phyloP scores from a whole-genome alignment of 2,888 invertebrate species.

The Nomada lathburiana region DNA sequence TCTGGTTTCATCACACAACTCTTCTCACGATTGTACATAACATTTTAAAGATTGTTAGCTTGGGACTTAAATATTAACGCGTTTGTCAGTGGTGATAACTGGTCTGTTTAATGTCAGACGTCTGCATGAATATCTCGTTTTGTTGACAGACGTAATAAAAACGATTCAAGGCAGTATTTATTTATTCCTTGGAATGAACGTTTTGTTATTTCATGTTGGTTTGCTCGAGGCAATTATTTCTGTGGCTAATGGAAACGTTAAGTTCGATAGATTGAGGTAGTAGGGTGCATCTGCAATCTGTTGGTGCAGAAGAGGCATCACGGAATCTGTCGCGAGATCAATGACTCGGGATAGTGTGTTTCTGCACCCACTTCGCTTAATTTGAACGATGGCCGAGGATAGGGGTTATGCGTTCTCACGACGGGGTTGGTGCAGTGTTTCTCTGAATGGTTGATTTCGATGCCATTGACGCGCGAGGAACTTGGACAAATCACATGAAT shows the following conservation, averaged over 20 bases:
- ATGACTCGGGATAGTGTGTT: conserved; percentile 20
- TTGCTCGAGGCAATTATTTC: neutral
- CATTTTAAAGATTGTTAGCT: neutral
- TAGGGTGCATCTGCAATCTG: conserved; percentile 59
- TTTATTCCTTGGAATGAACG: neutral
- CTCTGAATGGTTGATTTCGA: conserved; percentile 40
- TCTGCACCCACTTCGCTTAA: neutral
- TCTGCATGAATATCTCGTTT: neutral
- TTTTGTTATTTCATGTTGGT: neutral
- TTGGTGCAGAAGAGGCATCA: conserved; percentile 47
- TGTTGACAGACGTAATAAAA: neutral
- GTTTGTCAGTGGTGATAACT: neutral
- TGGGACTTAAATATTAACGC: neutral
- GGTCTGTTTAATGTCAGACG: neutral
- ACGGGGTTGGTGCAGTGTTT: neutral
- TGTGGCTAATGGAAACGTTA: neutral
- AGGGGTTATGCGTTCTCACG: neutral
- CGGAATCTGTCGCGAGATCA: conserved; percentile 40
- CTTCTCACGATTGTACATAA: neutral
- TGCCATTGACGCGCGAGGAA: conserved; percentile 65
- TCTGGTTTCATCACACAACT: conserved; percentile 6
- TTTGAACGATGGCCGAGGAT: neutral
- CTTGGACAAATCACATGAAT: conserved; percentile 71
- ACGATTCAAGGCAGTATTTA: neutral
- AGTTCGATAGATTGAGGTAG: conserved; percentile 1